Conservation (phyloP, 2,113 vertebrate species). For the Calidris pygmaea region DNA sequence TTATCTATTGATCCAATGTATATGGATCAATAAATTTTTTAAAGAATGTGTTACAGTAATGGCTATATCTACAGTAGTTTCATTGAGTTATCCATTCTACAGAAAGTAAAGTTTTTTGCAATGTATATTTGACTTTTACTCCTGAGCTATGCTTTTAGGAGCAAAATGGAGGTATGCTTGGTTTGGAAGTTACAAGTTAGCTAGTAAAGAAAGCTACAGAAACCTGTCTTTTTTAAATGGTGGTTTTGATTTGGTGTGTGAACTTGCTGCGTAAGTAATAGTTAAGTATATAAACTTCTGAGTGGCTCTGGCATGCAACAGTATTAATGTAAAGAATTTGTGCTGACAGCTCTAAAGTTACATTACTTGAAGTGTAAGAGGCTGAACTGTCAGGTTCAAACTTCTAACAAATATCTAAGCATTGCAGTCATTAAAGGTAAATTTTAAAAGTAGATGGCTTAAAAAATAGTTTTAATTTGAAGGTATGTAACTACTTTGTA, state of each 20-base stretch:
- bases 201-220: neutral
- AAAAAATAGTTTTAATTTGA: neutral
- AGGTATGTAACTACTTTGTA: neutral
- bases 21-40: too few relatives aligned
- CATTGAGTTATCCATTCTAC: neutral
- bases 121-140: neutral
- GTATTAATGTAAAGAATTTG: neutral
- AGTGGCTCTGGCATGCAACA: neutral
- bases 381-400: neutral
- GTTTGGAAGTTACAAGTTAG: constrained; percentile 31
- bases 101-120: neutral
- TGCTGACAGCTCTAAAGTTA: neutral
- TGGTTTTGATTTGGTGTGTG: neutral
- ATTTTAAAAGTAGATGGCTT: neutral
- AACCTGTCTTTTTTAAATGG: constrained; percentile 20
- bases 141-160: neutral
- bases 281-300: neutral
- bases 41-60: neutral
- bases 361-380: neutral
- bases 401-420: neutral
- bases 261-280: constrained; percentile 28
- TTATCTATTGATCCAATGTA: neutral
- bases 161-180: neutral
- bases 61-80: neutral
- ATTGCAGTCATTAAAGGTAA: neutral